phyloP scores from a whole-genome alignment of 2,113 vertebrate genomes.

The Ptychochromis oligacanthus region DNA sequence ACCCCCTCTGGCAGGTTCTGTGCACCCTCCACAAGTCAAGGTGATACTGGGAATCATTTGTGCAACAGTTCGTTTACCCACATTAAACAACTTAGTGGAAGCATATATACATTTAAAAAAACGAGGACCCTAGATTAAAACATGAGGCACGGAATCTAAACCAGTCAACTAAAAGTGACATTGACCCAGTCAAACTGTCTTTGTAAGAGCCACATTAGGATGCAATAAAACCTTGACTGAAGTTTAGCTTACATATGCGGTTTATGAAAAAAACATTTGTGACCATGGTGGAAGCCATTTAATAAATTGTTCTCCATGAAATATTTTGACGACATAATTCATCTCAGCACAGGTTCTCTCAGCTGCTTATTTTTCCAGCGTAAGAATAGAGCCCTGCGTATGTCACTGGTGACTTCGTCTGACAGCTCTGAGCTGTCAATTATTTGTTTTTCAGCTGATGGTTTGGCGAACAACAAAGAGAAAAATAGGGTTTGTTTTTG shows the following conservation, averaged over 20 bases:
- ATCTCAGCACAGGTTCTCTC: neutral
- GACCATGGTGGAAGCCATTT: neutral
- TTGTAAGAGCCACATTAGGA: neutral
- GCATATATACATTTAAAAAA: neutral
- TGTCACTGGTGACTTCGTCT: neutral
- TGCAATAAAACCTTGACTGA: neutral
- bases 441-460: neutral
- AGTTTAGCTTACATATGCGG: neutral
- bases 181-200: neutral
- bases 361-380: neutral
- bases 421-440: neutral
- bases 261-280: neutral
- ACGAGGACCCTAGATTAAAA: neutral
- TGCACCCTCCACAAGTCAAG: too few relatives aligned
- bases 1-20: neutral
- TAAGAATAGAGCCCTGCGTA: neutral
- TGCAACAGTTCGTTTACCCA: neutral
- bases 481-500: neutral
- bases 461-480: neutral
- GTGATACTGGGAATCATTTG: neutral
- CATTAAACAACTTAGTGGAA: neutral
- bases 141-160: neutral
- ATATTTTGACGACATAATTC: neutral
- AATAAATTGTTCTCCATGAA: neutral
- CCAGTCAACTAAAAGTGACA: neutral